Conservation (phyloP, 2,797 vertebrate genomes). For the Pangasius macronema region DNA sequence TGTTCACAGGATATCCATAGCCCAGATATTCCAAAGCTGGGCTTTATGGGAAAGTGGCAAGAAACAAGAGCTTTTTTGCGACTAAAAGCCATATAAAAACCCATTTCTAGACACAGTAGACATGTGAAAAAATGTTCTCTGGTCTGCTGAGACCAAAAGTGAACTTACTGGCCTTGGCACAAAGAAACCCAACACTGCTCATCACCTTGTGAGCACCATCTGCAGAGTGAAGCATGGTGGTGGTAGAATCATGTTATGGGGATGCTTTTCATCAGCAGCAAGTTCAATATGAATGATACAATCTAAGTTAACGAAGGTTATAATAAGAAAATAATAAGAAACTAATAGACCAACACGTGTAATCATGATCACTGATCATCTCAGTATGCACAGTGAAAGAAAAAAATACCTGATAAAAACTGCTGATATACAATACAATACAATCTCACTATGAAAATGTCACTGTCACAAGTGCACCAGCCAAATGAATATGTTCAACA, state of each 20-base stretch:
- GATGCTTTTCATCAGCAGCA: background rate
- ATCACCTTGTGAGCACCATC: background rate
- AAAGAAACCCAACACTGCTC: background rate
- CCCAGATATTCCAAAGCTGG: background rate
- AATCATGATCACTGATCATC: background rate
- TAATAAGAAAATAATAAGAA: background rate
- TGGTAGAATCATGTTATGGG: background rate
- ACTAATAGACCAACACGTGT: background rate
- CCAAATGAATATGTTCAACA: background rate
- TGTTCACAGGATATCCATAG: background rate
- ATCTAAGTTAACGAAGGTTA: background rate
- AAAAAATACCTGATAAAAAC: background rate
- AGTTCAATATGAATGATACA: background rate
- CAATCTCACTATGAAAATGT: background rate
- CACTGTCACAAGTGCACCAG: background rate
- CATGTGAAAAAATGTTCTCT: background rate
- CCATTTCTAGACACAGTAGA: no score
- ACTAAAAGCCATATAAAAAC: background rate
- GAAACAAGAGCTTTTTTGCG: no score
- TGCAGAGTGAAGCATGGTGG: background rate
- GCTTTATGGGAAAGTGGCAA: background rate
- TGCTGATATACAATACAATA: background rate
- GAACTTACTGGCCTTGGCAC: background rate
- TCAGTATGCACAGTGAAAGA: background rate
- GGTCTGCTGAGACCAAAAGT: background rate